A percentile compares a stretch with the other conserved stretches of the same genome.
Conservation (phyloP, 2,888 invertebrate genomes). For the Xestoiulus laeticollis region DNA sequence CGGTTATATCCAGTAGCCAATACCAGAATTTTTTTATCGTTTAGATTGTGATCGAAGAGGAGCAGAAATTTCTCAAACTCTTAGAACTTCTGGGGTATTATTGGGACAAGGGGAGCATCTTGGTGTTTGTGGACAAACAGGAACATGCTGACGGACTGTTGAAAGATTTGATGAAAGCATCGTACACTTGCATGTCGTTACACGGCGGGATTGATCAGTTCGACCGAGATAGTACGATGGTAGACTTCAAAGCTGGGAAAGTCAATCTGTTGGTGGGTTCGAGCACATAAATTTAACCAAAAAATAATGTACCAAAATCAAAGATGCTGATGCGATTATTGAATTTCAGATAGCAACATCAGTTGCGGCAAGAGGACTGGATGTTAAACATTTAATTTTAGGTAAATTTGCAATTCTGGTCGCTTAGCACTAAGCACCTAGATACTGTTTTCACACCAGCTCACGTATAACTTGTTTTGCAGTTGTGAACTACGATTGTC, state of each 20-base stretch:
- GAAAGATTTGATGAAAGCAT: conserved; percentile 94
- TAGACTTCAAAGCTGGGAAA: conserved; percentile 96
- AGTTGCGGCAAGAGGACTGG: conserved; percentile 97
- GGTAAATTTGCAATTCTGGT: neutral
- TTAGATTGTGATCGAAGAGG: conserved; percentile 83
- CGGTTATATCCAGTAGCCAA: neutral
- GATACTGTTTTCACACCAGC: neutral
- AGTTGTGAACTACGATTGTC: conserved; percentile 98
- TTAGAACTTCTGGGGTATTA: conserved; percentile 96
- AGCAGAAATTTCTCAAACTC: conserved; percentile 96
- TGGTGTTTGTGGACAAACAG: conserved; percentile 98
- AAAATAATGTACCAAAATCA: neutral
- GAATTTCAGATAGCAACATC: conserved; percentile 83
- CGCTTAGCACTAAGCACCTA: neutral
- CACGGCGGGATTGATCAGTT: conserved; percentile 99
- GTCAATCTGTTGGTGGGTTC: conserved; percentile 79
- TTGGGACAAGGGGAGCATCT: conserved; percentile 90
- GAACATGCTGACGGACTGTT: conserved; percentile 93
- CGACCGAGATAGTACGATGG: conserved; percentile 96
- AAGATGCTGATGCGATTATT: neutral
- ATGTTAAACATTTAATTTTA: conserved; percentile 95
- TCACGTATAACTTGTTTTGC: neutral
- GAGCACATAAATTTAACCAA: neutral
- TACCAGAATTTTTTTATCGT: conserved; percentile 49
- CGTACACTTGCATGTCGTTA: conserved; percentile 95